Evolutionary conservation across 2,888 invertebrate species (phyloP).

Genomic region (Margaritifera margaritifera): DNA sequence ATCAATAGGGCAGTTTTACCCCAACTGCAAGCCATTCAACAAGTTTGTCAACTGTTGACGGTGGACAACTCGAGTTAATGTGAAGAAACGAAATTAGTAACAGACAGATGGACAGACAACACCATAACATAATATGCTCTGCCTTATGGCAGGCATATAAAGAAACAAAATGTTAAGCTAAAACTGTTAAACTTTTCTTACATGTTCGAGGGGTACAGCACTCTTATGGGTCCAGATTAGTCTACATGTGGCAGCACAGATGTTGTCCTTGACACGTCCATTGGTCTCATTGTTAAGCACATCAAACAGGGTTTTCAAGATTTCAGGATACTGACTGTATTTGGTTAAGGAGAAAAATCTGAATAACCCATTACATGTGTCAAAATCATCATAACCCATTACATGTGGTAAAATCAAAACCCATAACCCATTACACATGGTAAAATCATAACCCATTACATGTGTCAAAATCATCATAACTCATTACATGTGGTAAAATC

Average conservation of each 20-base stretch:
- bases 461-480: too few species aligned
- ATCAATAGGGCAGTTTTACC: too few species aligned
- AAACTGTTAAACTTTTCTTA: conserved; percentile 51
- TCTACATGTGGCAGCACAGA: conserved; percentile 84
- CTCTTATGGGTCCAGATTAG: conserved; percentile 80
- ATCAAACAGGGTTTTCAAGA: conserved; percentile 80
- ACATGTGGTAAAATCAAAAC: too few species aligned
- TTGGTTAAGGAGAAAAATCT: conserved; percentile 12
- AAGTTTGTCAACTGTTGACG: too few species aligned
- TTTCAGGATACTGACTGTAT: conserved; percentile 78
- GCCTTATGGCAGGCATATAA: neutral
- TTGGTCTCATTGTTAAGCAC: conserved; percentile 80
- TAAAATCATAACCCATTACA: too few species aligned
- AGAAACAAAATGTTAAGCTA: neutral
- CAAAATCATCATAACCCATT: too few species aligned
- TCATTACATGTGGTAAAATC: too few species aligned
- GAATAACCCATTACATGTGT: too few species aligned
- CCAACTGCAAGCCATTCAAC: too few species aligned
- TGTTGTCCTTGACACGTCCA: conserved; percentile 82
- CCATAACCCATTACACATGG: too few species aligned
- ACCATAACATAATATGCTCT: neutral
- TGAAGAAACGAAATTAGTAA: neutral
- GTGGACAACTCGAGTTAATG: too few species aligned
- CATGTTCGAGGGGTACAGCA: conserved; percentile 82
- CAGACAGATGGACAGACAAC: neutral